Percentiles rank a stretch among this genome's conserved stretches.
Evolutionary conservation across 2,888 invertebrate genomes (phyloP).

Genomic region (Cenopis cana): DNA sequence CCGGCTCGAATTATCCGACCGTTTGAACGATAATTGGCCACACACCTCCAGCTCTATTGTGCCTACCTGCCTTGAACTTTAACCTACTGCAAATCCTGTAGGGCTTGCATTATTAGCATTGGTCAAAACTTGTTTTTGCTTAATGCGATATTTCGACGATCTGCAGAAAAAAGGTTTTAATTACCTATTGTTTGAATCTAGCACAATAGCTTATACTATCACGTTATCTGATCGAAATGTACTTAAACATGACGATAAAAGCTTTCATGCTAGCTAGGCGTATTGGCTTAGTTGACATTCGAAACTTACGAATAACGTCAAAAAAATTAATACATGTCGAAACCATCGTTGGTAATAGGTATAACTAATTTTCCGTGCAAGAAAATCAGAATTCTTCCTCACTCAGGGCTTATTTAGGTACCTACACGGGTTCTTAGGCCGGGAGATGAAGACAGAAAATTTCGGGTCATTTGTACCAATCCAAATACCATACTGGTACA

Average conservation of each 20-base stretch:
- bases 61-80: conserved; percentile 8
- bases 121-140: not conserved
- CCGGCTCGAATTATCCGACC: conserved; percentile 42
- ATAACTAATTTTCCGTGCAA: no score
- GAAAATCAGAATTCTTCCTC: no score
- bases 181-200: not conserved
- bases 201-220: no score
- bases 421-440: no score
- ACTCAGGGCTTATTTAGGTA: no score
- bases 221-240: not conserved
- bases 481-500: no score
- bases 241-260: not conserved
- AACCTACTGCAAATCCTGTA: conserved; percentile 7
- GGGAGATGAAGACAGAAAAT: no score
- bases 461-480: no score
- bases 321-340: no score
- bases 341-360: no score
- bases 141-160: not conserved
- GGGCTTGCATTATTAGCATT: not conserved
- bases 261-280: not conserved
- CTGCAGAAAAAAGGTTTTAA: not conserved
- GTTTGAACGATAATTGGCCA: conserved; percentile 46
- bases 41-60: conserved; percentile 43
- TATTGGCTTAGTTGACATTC: no score
- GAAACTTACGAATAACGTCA: no score